Evolutionary conservation across 1,140 invertebrate species (phyloP).

Genomic region (Probaryconus sp.): DNA sequence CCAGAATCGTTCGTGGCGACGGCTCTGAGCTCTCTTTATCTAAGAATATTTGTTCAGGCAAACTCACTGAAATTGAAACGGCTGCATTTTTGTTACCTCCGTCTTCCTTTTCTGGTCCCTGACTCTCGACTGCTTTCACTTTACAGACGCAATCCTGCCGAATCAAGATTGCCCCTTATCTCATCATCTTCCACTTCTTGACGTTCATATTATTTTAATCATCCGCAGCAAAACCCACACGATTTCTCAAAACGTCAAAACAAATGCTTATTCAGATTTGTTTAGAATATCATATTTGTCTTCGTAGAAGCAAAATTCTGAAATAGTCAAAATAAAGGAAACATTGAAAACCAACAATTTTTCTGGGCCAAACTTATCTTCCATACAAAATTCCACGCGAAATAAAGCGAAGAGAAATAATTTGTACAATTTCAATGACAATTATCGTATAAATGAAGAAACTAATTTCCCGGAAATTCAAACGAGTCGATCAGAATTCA

Average conservation of each 20-base stretch:
- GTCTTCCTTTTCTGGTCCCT: slow-evolving; percentile 16
- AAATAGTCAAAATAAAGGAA: too few relatives aligned
- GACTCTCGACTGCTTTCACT: slow-evolving; percentile 19
- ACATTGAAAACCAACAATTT: too few relatives aligned
- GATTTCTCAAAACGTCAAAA: neutral
- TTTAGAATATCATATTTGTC: too few relatives aligned
- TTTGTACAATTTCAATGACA: too few relatives aligned
- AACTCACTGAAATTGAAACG: slow-evolving; percentile 64
- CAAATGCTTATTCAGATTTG: too few relatives aligned
- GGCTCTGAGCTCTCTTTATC: slow-evolving; percentile 59
- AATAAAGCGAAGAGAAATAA: too few relatives aligned
- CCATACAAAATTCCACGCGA: too few relatives aligned
- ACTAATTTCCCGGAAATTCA: too few relatives aligned
- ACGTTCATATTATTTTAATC: slow-evolving; percentile 13
- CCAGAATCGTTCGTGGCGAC: slow-evolving; percentile 51
- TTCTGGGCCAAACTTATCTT: too few relatives aligned
- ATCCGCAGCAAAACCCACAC: neutral
- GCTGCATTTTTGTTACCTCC: slow-evolving; percentile 57
- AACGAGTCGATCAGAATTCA: too few relatives aligned
- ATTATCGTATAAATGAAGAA: too few relatives aligned
- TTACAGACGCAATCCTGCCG: slow-evolving; percentile 43
- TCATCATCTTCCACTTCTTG: slow-evolving; percentile 14
- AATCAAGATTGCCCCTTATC: slow-evolving; percentile 19
- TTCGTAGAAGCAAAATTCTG: too few relatives aligned
- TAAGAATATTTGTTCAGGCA: slow-evolving; percentile 67